Evolutionary conservation across 2,797 vertebrate species (phyloP).

Genomic region (Selene dorsalis): DNA sequence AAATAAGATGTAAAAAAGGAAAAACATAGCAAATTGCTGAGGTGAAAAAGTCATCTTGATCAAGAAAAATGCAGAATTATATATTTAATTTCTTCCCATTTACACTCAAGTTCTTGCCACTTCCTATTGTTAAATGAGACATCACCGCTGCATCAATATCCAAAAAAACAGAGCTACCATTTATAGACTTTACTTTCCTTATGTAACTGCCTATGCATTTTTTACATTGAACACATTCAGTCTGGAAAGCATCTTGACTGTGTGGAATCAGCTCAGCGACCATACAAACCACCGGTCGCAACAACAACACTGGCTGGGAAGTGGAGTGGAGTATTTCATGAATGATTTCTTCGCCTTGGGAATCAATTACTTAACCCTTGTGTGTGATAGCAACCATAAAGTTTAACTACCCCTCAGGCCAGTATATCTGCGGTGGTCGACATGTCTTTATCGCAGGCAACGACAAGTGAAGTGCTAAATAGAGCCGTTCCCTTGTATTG

Average conservation of each 20-base stretch:
- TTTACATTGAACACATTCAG: slow-evolving; percentile 26
- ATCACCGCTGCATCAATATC: not conserved
- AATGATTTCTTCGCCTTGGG: slow-evolving; percentile 15
- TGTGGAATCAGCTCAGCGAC: slow-evolving; percentile 9
- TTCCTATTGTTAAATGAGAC: not conserved
- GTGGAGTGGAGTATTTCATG: not conserved
- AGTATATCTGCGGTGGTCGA: not conserved
- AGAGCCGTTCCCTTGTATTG: not conserved
- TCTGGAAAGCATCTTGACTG: not conserved
- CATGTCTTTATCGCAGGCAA: slow-evolving; percentile 17
- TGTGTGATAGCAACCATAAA: slow-evolving; percentile 38
- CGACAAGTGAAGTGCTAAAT: not conserved
- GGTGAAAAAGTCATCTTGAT: not conserved
- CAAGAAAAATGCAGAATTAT: not conserved
- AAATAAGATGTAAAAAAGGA: not conserved
- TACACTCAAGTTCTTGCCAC: not conserved
- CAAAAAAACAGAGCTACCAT: not conserved
- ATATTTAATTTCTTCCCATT: not conserved
- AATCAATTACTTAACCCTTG: slow-evolving; percentile 39
- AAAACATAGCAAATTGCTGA: not conserved
- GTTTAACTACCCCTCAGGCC: slow-evolving; percentile 15
- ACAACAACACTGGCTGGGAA: not conserved
- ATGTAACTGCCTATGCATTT: slow-evolving; percentile 31
- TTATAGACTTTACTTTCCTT: slow-evolving; percentile 21
- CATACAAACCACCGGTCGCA: not conserved